Evolutionary conservation across 1,140 invertebrate species (phyloP).

Genomic region (Bradynema listronoti): DNA sequence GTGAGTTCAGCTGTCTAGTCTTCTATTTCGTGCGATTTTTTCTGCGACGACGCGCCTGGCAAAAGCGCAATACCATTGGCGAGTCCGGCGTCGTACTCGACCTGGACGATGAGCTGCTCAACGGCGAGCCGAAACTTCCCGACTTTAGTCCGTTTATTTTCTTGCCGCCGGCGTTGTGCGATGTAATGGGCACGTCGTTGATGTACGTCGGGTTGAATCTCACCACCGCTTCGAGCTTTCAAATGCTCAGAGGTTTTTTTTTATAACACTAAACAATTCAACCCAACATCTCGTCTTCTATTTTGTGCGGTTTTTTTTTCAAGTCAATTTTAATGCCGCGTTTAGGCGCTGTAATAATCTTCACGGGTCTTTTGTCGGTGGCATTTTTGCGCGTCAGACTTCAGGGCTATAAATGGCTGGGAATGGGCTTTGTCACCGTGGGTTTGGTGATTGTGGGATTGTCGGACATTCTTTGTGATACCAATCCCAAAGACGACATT

Average conservation of each 20-base stretch:
- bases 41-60: constrained; percentile 14
- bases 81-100: constrained; percentile 27
- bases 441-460: constrained; percentile 76
- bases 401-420: constrained; percentile 70
- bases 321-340: constrained; percentile 13
- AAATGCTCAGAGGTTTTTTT: constrained; percentile 79
- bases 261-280: background rate
- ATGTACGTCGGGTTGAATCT: constrained; percentile 84
- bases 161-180: constrained; percentile 62
- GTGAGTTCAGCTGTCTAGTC: constrained; percentile 53
- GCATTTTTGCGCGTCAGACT: constrained; percentile 70
- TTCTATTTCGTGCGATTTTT: constrained; percentile 46
- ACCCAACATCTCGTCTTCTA: background rate
- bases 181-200: constrained; percentile 29
- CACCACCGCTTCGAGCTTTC: constrained; percentile 87
- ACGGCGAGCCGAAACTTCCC: constrained; percentile 46
- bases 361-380: constrained; percentile 82
- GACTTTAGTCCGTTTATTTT: constrained; percentile 68
- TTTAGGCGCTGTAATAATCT: constrained; percentile 79
- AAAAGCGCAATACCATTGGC: constrained; percentile 11
- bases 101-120: constrained; percentile 38
- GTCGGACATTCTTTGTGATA: constrained; percentile 66
- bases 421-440: constrained; percentile 72
- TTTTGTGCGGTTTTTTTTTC: constrained; percentile 16
- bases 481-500: constrained; percentile 62